Evolutionary conservation across 1,140 invertebrate genomes (phyloP).

Genomic region (Hirudo medicinalis): DNA sequence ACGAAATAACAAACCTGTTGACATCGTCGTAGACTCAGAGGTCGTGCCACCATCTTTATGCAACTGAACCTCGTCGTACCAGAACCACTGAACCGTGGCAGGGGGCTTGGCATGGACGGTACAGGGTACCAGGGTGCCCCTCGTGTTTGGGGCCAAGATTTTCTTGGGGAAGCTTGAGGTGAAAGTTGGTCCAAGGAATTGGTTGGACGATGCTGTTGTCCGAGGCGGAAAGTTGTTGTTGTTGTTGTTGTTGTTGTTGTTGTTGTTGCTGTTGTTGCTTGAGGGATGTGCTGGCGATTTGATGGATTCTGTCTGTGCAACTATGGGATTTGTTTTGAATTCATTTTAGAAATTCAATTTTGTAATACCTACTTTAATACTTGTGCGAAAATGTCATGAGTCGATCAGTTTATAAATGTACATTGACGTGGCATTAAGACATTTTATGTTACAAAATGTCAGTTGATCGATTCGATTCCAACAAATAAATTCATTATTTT

Average conservation of each 20-base stretch:
- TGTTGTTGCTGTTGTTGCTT: not conserved
- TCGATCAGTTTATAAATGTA: too few relatives aligned
- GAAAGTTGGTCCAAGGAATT: constrained; percentile 11
- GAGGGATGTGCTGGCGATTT: too few relatives aligned
- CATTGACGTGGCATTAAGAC: too few relatives aligned
- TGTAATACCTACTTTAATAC: too few relatives aligned
- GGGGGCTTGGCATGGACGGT: constrained; percentile 74
- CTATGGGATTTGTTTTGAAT: not conserved
- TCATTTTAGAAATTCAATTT: not conserved
- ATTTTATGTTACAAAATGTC: too few relatives aligned
- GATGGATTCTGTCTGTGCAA: not conserved
- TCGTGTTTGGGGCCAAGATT: constrained; percentile 65
- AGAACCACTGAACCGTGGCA: constrained; percentile 81
- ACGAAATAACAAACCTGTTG: not conserved
- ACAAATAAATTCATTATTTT: too few relatives aligned
- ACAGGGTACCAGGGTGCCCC: constrained; percentile 79
- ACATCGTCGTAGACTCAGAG: not conserved
- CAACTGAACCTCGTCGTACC: constrained; percentile 69
- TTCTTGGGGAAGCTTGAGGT: constrained; percentile 6
- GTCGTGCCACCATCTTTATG: constrained; percentile 52
- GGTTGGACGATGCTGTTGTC: not conserved
- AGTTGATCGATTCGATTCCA: too few relatives aligned
- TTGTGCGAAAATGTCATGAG: too few relatives aligned
- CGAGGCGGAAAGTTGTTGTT: not conserved
- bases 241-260: too few relatives aligned